Percentiles rank a stretch among this genome's conserved stretches.
Evolutionary conservation across 2,113 vertebrate genomes (phyloP).

Genomic region (Alces alces): DNA sequence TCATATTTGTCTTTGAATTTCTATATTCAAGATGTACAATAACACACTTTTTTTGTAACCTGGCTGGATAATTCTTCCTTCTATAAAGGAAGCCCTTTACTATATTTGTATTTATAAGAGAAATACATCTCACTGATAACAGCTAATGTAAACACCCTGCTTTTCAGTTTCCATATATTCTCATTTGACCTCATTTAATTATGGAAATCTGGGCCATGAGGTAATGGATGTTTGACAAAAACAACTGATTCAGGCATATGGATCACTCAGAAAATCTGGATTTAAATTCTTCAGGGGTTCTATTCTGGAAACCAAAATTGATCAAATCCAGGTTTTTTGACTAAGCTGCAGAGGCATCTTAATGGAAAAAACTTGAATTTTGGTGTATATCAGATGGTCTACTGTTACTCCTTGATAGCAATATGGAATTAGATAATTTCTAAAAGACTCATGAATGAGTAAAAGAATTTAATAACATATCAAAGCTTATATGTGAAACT

Average conservation of each 20-base stretch:
- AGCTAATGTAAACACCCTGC: background rate
- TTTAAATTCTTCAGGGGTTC: conserved; percentile 37
- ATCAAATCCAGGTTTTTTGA: conserved; percentile 32
- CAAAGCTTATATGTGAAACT: conserved; percentile 2
- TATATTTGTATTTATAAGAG: background rate
- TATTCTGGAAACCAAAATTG: conserved; percentile 35
- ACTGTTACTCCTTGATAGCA: background rate
- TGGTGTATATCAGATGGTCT: background rate
- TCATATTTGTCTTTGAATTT: conserved; percentile 20
- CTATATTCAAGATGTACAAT: background rate
- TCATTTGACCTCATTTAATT: conserved; percentile 48
- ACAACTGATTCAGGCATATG: conserved; percentile 10
- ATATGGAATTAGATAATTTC: background rate
- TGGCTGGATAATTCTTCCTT: background rate
- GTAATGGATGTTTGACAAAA: conserved; percentile 32
- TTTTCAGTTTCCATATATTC: conserved; percentile 1
- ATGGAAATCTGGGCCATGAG: conserved; percentile 41
- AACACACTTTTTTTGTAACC: background rate
- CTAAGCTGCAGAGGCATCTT: background rate
- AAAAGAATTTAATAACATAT: background rate
- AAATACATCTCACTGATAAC: background rate
- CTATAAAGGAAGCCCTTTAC: background rate
- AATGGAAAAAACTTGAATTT: conserved; percentile 1
- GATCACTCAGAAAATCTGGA: conserved; percentile 23
- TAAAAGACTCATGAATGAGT: background rate